Percentiles rank a stretch among this genome's conserved stretches.
phyloP scores from a whole-genome alignment of 2,797 vertebrate species.

The Oryzias dopingdopingensis region DNA sequence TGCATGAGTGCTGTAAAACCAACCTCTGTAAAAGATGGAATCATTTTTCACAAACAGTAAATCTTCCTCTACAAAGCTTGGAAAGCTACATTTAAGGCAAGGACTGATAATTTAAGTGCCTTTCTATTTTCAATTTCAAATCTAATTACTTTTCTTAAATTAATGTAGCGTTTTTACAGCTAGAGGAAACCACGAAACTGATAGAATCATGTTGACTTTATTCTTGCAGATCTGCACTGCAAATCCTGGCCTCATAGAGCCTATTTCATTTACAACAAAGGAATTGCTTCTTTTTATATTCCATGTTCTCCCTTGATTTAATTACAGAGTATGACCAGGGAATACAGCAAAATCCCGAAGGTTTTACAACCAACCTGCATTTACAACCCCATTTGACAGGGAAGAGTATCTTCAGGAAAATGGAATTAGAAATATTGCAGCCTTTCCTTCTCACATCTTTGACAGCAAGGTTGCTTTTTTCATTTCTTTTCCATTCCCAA shows the following conservation, averaged over 20 bases:
- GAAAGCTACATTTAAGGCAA: slow-evolving; percentile 25
- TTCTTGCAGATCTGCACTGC: slow-evolving; percentile 8
- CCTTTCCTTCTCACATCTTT: slow-evolving; percentile 27
- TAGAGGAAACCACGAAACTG: slow-evolving; percentile 2
- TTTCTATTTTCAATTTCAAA: slow-evolving; percentile 23
- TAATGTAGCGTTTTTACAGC: slow-evolving; percentile 15
- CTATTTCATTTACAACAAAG: slow-evolving; percentile 14
- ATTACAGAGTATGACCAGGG: slow-evolving; percentile 28
- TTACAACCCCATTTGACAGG: slow-evolving; percentile 47
- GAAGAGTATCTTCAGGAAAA: slow-evolving; percentile 15
- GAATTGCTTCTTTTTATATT: slow-evolving; percentile 12
- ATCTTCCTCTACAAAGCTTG: slow-evolving; percentile 20
- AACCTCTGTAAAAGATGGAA: slow-evolving; percentile 18
- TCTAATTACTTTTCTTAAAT: slow-evolving; percentile 28
- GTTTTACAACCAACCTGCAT: slow-evolving; percentile 55
- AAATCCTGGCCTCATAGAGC: slow-evolving; percentile 30
- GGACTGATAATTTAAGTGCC: slow-evolving; percentile 5
- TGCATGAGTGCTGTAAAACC: slow-evolving; percentile 12
- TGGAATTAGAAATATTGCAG: slow-evolving; percentile 32
- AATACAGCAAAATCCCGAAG: slow-evolving; percentile 24
- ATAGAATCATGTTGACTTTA: slow-evolving; percentile 13
- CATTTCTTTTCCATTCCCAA: slow-evolving; percentile 39
- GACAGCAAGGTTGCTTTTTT: slow-evolving; percentile 50
- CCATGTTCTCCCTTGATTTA: slow-evolving; percentile 35
- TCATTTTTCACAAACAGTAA: slow-evolving; percentile 41